Evolutionary conservation across 2,797 vertebrate genomes (phyloP).

Genomic region (Acrossocheilus wenchowensis): DNA sequence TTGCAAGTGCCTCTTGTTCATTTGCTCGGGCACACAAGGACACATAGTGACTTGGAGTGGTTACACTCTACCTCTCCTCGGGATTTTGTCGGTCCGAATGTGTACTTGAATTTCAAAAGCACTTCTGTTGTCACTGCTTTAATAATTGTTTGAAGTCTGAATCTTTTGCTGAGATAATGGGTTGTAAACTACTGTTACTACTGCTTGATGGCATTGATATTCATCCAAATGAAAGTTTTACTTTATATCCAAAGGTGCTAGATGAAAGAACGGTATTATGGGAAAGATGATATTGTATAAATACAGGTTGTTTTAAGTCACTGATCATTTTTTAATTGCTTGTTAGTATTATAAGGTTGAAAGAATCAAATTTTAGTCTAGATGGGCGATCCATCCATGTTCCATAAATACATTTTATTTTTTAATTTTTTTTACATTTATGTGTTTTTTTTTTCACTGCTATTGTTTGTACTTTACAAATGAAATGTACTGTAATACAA

Average conservation of each 20-base stretch:
- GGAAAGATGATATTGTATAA: conserved; percentile 56
- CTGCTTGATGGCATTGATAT: conserved; percentile 63
- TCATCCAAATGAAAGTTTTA: conserved; percentile 64
- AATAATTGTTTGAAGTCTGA: conserved; percentile 15
- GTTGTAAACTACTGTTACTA: conserved; percentile 53
- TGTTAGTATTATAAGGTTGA: not conserved
- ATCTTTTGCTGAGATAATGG: conserved; percentile 53
- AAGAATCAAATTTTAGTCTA: not conserved
- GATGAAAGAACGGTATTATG: conserved; percentile 65
- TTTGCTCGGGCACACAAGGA: conserved; percentile 53
- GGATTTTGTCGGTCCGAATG: conserved; percentile 64
- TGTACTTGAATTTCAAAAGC: conserved; percentile 75
- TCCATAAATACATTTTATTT: not conserved
- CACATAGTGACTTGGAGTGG: conserved; percentile 22
- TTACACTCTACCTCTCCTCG: conserved; percentile 11
- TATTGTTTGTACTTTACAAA: not conserved
- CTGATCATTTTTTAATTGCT: conserved; percentile 6
- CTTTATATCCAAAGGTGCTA: conserved; percentile 84
- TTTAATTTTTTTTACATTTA: not conserved
- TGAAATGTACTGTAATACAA: conserved; percentile 6
- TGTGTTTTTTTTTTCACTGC: not conserved
- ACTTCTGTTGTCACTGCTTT: conserved; percentile 56
- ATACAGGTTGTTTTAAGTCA: conserved; percentile 1
- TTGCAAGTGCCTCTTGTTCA: conserved; percentile 80
- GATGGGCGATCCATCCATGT: not conserved